Evolutionary conservation across 2,797 vertebrate species (phyloP).

Genomic region (Loris lydekkerianus): DNA sequence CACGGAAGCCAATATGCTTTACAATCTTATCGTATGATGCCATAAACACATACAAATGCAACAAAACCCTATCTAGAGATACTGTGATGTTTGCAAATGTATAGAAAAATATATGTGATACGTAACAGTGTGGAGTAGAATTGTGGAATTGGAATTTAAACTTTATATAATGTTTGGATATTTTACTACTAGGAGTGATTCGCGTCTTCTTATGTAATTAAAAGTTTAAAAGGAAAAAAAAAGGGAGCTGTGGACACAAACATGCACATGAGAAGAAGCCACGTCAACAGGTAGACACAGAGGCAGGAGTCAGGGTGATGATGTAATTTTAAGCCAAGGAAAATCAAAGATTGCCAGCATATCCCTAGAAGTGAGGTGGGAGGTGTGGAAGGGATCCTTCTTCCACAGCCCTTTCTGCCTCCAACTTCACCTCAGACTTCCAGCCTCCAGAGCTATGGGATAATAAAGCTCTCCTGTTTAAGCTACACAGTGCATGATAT

Average conservation of each 20-base stretch:
- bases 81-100: neutral
- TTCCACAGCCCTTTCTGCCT: neutral
- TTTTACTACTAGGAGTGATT: neutral
- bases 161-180: neutral
- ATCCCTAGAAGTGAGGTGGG: neutral
- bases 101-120: neutral
- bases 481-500: neutral
- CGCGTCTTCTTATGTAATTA: neutral
- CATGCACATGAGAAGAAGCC: neutral
- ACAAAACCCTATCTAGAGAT: neutral
- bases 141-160: neutral
- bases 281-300: neutral
- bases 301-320: accelerated
- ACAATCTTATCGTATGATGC: neutral
- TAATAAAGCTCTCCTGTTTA: neutral
- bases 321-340: neutral
- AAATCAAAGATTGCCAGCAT: neutral
- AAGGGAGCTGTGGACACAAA: neutral
- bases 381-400: neutral
- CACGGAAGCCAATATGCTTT: neutral
- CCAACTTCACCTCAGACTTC: neutral
- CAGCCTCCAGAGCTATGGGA: neutral
- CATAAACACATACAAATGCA: neutral
- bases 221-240: neutral
- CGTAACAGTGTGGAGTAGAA: neutral